A percentile compares a stretch with the other conserved stretches of the same genome.
phyloP scores from a whole-genome alignment of 2,113 vertebrate species.

The Grantiella picta region DNA sequence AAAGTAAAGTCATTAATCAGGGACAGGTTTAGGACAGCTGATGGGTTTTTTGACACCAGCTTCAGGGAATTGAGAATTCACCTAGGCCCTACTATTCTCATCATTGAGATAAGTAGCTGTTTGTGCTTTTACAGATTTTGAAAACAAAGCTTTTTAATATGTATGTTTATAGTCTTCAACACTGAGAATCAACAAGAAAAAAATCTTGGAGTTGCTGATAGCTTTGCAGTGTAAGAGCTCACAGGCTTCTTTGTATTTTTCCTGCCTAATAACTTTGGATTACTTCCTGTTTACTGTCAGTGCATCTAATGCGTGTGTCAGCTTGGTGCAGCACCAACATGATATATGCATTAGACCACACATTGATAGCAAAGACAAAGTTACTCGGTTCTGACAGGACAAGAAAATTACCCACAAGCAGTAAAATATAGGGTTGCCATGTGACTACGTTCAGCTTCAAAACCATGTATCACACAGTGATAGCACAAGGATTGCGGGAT shows the following conservation, averaged over 20 bases:
- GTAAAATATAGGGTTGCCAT: constrained; percentile 24
- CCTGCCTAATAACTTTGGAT: constrained; percentile 25
- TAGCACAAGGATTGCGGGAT: not conserved
- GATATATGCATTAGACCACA: constrained; percentile 59
- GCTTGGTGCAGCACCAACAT: not conserved
- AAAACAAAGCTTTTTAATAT: constrained; percentile 40
- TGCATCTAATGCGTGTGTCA: constrained; percentile 23
- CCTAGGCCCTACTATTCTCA: not conserved
- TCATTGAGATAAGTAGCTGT: not conserved
- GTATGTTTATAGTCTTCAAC: not conserved
- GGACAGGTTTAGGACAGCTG: not conserved
- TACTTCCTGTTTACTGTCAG: constrained; percentile 54
- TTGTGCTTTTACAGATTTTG: not conserved
- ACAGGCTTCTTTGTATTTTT: not conserved
- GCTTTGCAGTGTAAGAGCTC: not conserved
- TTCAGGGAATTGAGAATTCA: not conserved
- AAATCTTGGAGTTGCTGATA: not conserved
- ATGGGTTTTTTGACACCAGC: not conserved
- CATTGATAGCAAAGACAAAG: constrained; percentile 40
- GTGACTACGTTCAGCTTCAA: not conserved
- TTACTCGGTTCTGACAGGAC: constrained; percentile 40
- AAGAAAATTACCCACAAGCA: constrained; percentile 45
- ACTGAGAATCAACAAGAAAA: not conserved
- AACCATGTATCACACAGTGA: not conserved
- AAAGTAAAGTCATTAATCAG: not conserved